Base-by-base conservation (phyloP, 2,113 vertebrate species). In the Empidonax alnorum region DNA sequence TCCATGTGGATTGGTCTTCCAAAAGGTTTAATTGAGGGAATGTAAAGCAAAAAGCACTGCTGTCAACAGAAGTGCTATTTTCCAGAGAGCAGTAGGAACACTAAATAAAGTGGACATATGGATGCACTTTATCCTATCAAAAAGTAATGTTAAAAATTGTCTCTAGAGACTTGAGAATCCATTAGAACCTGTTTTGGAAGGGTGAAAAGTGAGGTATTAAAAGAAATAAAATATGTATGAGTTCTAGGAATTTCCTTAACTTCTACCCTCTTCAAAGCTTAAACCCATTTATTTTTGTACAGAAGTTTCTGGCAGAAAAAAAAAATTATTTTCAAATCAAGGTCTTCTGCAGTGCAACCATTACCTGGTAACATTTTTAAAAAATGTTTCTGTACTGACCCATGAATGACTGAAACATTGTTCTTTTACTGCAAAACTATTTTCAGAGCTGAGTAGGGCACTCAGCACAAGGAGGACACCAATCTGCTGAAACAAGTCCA, bases 191-290 rank as follows among this genome's bases (percentile, higher is more conserved):
- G 12, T 68, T 88, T 63, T 78, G n/a, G 35, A 84, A 52, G 61
- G 37, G 39, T 71, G 31, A 75, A 93, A 96, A 95, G 59, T 41
- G 47, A 93, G 9, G 27, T 81, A 96, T 91, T 92, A 90, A 87
- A 83, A 77, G 21, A 90, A 97, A 90, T 95, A 83, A 96, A 95
- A 78, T 78, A 96, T 88, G 65, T 27, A 96, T 88, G 80, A 86
- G 10, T 52, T 83, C 59, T 83, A 87, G 53, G 47, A 97, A 87
- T 59, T 91, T 94, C 63, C 33, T 81, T 93, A 91, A 67, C 59
- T 90, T 91, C 76, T 84, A 95, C 87, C 61, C 73, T 84, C 41
- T 67, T 41, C 44, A 94, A 91, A 88, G 35, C 55, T 86, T 74
- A 90, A 79, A 41, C 7, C 33, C 58, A 67, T 23, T 22, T 84